These are phyloP conservation scores for Nothobranchius furzeri DNA, from an alignment of 2,113 vertebrate species.

Conservation along the genomic window DNA sequence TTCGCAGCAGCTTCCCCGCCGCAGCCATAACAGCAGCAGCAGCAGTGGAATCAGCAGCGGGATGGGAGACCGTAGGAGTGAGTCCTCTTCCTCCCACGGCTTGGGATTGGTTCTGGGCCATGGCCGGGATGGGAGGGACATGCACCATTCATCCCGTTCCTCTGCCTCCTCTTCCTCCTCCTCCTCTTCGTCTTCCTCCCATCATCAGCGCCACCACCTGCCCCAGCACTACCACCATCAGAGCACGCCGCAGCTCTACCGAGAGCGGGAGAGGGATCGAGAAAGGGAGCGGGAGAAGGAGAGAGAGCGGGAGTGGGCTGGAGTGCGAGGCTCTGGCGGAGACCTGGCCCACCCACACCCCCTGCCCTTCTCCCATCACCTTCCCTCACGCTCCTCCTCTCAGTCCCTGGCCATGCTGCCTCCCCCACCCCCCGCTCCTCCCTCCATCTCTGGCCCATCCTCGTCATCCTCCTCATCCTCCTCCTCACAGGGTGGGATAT, in stretches of 20 bases:
- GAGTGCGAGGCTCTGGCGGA: conserved; percentile 70
- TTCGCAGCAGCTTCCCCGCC: conserved; percentile 81
- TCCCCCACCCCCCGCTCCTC: conserved; percentile 80
- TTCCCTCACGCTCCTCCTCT: conserved; percentile 81
- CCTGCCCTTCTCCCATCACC: conserved; percentile 81
- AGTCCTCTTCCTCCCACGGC: conserved; percentile 67
- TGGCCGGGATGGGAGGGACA: conserved; percentile 63
- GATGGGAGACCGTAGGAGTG: conserved; percentile 64
- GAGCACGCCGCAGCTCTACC: conserved; percentile 83
- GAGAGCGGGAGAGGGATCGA: conserved; percentile 73
- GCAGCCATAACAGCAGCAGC: conserved; percentile 80
- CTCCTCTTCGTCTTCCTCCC: conserved; percentile 77
- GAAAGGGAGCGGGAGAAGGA: conserved; percentile 79
- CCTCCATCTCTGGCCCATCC: conserved; percentile 72
- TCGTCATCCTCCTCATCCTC: conserved; percentile 77
- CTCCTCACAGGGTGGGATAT: conserved; percentile 76
- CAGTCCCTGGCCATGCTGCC: conserved; percentile 81
- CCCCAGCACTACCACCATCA: conserved; percentile 83
- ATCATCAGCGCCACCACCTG: conserved; percentile 77
- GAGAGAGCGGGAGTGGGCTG: conserved; percentile 78
- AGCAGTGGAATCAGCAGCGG: conserved; percentile 39
- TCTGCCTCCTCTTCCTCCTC: conserved; percentile 79
- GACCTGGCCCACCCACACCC: conserved; percentile 77
- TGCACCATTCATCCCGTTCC: conserved; percentile 77
- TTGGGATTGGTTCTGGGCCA: conserved; percentile 62